phyloP scores from a whole-genome alignment of 2,888 invertebrate species.

The Polydrusus pterygomalis region DNA sequence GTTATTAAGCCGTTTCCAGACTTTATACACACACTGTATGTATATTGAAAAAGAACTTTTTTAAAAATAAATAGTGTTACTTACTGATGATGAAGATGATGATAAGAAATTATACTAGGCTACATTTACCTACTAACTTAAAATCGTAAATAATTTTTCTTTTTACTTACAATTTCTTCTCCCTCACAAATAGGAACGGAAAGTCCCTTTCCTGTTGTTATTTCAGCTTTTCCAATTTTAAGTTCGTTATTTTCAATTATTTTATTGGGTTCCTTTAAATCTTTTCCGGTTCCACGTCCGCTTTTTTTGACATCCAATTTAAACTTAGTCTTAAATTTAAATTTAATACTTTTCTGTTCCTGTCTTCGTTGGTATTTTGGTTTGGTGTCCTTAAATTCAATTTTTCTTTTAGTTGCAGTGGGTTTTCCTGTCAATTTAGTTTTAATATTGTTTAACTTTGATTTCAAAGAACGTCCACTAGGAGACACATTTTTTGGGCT shows the following conservation, averaged over 20 bases:
- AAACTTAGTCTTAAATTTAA: conserved; percentile 62
- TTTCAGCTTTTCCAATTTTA: conserved; percentile 60
- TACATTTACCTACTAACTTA: neutral
- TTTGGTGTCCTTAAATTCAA: conserved; percentile 8
- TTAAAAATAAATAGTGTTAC: no score
- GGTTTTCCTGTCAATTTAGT: neutral
- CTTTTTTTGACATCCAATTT: conserved; percentile 50
- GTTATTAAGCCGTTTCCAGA: no score
- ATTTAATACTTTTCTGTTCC: conserved; percentile 58
- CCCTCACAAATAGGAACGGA: conserved; percentile 77
- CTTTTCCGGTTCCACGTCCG: conserved; percentile 1
- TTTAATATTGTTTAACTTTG: conserved; percentile 13
- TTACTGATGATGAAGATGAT: no score
- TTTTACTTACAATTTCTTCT: conserved; percentile 69
- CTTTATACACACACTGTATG: no score
- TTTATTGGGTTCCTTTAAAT: conserved; percentile 54
- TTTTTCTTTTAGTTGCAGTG: neutral
- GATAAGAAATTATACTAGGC: no score
- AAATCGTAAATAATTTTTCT: neutral
- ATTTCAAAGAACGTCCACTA: conserved; percentile 30
- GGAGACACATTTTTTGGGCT: conserved; percentile 26
- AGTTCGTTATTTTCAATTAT: conserved; percentile 35
- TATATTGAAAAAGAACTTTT: no score
- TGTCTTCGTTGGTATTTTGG: conserved; percentile 3
- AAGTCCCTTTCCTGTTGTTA: conserved; percentile 74